These are phyloP conservation scores for Allacma fusca DNA, from an alignment of 2,888 invertebrate genomes.

Conservation along the genomic window DNA sequence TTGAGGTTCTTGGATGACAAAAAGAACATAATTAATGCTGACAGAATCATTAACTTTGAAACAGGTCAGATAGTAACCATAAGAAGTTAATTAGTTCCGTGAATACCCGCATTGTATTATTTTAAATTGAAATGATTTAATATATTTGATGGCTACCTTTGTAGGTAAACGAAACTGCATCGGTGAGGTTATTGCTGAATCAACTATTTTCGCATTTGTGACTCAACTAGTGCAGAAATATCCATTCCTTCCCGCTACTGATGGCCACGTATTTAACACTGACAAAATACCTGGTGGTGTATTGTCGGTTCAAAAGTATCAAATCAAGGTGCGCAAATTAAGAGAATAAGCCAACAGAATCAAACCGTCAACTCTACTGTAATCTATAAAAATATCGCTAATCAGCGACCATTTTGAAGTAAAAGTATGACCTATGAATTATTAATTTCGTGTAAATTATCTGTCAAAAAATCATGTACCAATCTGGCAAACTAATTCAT, in stretches of 20 bases:
- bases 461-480: no score
- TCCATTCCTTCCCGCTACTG: not conserved
- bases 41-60: conserved; percentile 18
- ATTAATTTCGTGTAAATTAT: no score
- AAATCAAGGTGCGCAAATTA: not conserved
- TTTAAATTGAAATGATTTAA: not conserved
- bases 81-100: no score
- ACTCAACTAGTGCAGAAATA: conserved; percentile 32
- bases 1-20: conserved; percentile 22
- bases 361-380: no score
- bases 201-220: conserved; percentile 11
- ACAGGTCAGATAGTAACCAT: not conserved
- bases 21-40: conserved; percentile 13
- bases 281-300: not conserved
- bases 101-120: not conserved
- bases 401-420: no score
- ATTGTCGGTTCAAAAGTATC: not conserved
- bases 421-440: no score
- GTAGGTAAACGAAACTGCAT: conserved; percentile 25
- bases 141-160: no score
- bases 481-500: no score
- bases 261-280: not conserved
- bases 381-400: no score
- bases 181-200: conserved; percentile 28
- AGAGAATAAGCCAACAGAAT: no score